Evolutionary conservation across 2,888 invertebrate species (phyloP).

Genomic region (Entomobrya proxima): DNA sequence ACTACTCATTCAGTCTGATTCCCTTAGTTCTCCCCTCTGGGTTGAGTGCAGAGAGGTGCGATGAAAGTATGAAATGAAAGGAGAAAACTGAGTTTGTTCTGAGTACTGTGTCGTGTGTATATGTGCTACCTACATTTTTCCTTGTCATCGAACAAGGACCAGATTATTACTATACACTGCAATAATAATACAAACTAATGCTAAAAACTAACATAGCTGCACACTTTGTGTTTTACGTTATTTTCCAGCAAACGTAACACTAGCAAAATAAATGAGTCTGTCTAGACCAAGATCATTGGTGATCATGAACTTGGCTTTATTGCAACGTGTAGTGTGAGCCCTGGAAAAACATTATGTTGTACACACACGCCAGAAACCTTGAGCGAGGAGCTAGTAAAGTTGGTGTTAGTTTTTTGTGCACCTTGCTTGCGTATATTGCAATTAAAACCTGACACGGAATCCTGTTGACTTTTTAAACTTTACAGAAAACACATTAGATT

Average conservation of each 20-base stretch:
- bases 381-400: neutral
- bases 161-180: too few species aligned
- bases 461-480: neutral
- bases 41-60: neutral
- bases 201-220: neutral
- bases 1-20: neutral
- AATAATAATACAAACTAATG: neutral
- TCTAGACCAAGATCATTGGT: neutral
- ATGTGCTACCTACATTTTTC: neutral
- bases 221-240: neutral
- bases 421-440: neutral
- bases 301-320: slow-evolving; percentile 21
- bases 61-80: neutral
- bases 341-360: neutral
- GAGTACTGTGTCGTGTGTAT: neutral
- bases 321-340: neutral
- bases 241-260: neutral
- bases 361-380: neutral
- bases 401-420: neutral
- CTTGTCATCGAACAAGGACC: too few species aligned
- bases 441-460: neutral
- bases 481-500: too few species aligned
- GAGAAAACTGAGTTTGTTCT: neutral
- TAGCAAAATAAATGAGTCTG: too few species aligned
- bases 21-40: too few species aligned